Base-by-base conservation (phyloP, 1,140 invertebrate genomes). In the Drosophila navojoa region DNA sequence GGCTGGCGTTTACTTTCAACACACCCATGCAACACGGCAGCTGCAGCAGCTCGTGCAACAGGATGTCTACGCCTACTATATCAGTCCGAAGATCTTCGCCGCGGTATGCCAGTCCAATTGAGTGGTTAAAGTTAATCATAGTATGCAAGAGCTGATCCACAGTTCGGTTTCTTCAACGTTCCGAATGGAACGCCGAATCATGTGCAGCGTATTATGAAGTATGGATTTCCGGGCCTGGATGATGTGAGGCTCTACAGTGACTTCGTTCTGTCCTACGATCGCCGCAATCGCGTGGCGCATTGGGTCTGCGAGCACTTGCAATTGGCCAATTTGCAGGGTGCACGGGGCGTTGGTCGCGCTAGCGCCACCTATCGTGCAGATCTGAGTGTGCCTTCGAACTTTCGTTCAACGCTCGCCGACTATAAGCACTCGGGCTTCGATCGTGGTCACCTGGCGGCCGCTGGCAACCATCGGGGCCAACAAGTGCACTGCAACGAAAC, bases 221-320 rank as follows among this genome's bases (percentile, higher is more conserved):
- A 95, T 93, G 98, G 98, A 0, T 99, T 98, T 92, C 98, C 98
- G 13, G 94, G 97, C 42, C 93, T 98, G 59, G 97, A 98, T 80
- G 96, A 97, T 90, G 92, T 99, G 0, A 93, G 96, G 79, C 96
- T 97, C 0, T 97, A 95, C 90, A 96, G 97, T 84, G 97, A 99
- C 93, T 99, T 95, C 93, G 96, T 99, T 42, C 91, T 99, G 10
- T 98, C 98, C 1, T 99, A 99, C 87, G 98, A 99, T 91, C 94
- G 95, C 67, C 94, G 97, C 73, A 98, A 96, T 74, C 93, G 97
- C 74, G 95, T 97, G 47, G 96, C 98, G 1, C 95, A 98, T 92
- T 99, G 98, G 98, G 98, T 99, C 1, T 98, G 99, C 92, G 98
- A 99, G 92, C 98, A 99, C 92, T 92, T 99, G 27, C 98, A 96